Conservation (phyloP, 2,113 vertebrate species). For the Festucalex cinctus region DNA sequence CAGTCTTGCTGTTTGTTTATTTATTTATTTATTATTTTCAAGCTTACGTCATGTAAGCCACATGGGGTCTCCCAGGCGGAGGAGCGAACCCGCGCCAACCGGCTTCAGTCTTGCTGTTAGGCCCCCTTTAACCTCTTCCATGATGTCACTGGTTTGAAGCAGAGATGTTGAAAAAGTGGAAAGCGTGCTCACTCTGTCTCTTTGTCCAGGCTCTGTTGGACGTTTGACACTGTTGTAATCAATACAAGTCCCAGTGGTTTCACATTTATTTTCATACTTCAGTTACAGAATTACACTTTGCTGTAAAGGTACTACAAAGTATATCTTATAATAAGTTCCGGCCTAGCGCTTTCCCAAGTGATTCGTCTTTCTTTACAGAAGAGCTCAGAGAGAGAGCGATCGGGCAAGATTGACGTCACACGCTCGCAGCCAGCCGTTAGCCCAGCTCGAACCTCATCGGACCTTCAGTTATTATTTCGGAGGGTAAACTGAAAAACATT, state of each 20-base stretch:
- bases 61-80: too few species aligned
- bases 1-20: conserved; percentile 1
- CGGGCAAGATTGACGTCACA: conserved; percentile 45
- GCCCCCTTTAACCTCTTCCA: conserved; percentile 19
- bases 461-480: neutral
- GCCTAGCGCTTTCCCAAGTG: neutral
- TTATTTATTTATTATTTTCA: too few species aligned
- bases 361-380: neutral
- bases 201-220: conserved; percentile 2
- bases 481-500: neutral
- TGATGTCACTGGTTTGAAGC: conserved; percentile 13
- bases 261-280: neutral
- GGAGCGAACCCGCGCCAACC: too few species aligned
- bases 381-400: conserved; percentile 13
- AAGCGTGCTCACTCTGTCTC: conserved; percentile 8
- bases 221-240: neutral
- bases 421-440: conserved; percentile 39
- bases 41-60: too few species aligned
- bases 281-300: neutral
- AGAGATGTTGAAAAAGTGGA: neutral
- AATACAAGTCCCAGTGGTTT: neutral
- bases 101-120: conserved; percentile 2
- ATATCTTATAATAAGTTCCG: neutral
- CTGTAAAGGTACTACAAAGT: neutral
- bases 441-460: conserved; percentile 30